Conservation (phyloP, 2,797 vertebrate genomes). For the Dicrostonyx torquatus region DNA sequence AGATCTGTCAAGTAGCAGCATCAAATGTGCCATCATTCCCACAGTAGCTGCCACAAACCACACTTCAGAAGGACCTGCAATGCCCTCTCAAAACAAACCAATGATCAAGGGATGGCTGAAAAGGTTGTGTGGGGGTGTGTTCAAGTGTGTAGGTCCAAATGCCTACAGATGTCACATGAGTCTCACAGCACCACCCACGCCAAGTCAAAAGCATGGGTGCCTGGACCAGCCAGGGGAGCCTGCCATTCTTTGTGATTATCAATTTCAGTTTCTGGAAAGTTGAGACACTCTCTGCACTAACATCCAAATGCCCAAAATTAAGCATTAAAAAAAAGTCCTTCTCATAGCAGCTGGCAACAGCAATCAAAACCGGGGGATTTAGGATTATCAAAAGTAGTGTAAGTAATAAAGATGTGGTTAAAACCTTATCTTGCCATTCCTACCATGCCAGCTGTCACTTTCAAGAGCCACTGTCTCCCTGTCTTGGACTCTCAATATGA, state of each 20-base stretch:
- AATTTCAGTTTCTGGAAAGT: neutral
- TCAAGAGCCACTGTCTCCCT: neutral
- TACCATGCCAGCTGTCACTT: slow-evolving; percentile 61
- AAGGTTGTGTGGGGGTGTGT: neutral
- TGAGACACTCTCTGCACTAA: slow-evolving; percentile 33
- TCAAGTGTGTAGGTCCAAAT: neutral
- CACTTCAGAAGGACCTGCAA: neutral
- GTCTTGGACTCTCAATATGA: neutral
- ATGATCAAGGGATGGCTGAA: neutral
- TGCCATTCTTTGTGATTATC: neutral
- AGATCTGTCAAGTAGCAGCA: neutral
- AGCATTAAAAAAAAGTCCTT: slow-evolving; percentile 55
- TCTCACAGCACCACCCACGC: no score
- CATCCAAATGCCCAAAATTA: slow-evolving; percentile 45
- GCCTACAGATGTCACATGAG: neutral
- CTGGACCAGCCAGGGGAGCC: neutral
- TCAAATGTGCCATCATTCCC: neutral
- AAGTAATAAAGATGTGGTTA: slow-evolving; percentile 58
- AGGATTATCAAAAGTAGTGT: slow-evolving; percentile 54
- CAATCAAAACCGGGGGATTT: slow-evolving; percentile 33
- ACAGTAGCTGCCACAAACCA: neutral
- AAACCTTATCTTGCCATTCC: slow-evolving; percentile 33
- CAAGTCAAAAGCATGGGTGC: neutral
- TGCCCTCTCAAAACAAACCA: neutral
- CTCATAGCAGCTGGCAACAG: slow-evolving; percentile 57